phyloP scores from a whole-genome alignment of 1,140 invertebrate genomes.

The Meloidogyne exigua region DNA sequence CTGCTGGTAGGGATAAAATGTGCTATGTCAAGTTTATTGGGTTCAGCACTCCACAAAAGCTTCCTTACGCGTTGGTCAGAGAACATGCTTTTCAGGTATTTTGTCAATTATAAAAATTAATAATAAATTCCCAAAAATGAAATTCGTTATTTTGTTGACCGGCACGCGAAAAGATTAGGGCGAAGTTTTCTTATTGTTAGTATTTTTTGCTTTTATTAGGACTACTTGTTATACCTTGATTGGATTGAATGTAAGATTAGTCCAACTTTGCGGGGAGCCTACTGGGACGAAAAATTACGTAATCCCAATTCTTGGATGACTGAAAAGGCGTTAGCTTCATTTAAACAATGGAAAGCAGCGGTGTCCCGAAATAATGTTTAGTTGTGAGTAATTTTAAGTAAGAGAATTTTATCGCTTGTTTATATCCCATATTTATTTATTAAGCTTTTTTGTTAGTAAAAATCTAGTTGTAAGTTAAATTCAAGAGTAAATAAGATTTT shows the following conservation, averaged over 20 bases:
- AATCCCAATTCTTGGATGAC: constrained; percentile 12
- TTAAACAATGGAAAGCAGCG: constrained; percentile 12
- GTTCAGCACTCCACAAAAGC: constrained; percentile 14
- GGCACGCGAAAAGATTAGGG: neutral
- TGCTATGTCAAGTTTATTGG: constrained; percentile 28
- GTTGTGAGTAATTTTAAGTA: too few relatives aligned
- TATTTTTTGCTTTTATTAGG: neutral
- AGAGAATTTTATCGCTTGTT: too few relatives aligned
- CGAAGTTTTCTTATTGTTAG: neutral
- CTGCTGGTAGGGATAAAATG: neutral
- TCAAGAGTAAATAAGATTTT: too few relatives aligned
- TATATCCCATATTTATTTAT: too few relatives aligned
- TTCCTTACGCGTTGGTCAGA: constrained; percentile 13
- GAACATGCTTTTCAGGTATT: constrained; percentile 21
- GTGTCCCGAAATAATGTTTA: neutral
- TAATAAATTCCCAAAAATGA: neutral
- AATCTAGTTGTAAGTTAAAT: too few relatives aligned
- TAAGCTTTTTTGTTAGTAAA: too few relatives aligned
- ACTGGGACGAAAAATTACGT: constrained; percentile 4
- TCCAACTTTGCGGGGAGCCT: neutral
- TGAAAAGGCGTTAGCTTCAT: neutral
- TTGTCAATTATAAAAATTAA: constrained; percentile 14
- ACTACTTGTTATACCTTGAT: neutral
- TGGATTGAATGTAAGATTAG: constrained; percentile 7
- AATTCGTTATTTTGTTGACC: too few relatives aligned